Evolutionary conservation across 2,888 invertebrate species (phyloP), one percentile per base, ranked within the genome.

Genomic region (Spatulosminthurus flaviceps): DNA sequence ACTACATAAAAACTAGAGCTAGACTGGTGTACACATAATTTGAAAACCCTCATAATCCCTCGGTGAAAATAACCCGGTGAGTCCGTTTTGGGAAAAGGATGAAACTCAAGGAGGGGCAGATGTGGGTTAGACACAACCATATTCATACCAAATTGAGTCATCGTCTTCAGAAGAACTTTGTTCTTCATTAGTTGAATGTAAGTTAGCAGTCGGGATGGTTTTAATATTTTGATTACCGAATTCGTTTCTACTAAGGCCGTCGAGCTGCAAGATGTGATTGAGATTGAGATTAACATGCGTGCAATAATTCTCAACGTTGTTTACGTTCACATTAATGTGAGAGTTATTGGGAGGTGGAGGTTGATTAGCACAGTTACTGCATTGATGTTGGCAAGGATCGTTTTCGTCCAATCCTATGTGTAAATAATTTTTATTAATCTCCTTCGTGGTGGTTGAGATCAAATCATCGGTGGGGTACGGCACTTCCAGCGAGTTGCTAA

Each of bases 71-170:
- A n/a, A n/a, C n/a, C n/a, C n/a, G n/a, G n/a, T n/a, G n/a, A n/a
- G n/a, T n/a, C n/a, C n/a, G n/a, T n/a, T n/a, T n/a, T n/a, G n/a
- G n/a, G n/a, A n/a, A n/a, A n/a, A n/a, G n/a, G n/a, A n/a, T n/a
- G n/a, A n/a, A n/a, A n/a, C n/a, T n/a, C n/a, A n/a, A n/a, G n/a
- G n/a, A n/a, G n/a, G n/a, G n/a, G n/a, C n/a, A n/a, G n/a, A n/a
- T n/a, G n/a, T n/a, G n/a, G n/a, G n/a, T n/a, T 81, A 85, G 19
- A 85, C 85, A 71, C 85, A 85, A 5, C 85, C 85, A 77, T 85
- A 85, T 42, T 85, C 85, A 66, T 83, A 85, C 85, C 85, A 85
- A 0, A 84, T 81, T 4, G 85, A 84, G 28, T 83, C 85, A 66
- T 85, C 85, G 72, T 85, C 85, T 76, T 85, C 85, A 0, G 82